Conservation (phyloP, 35 echinoderm and acorn worm species). For the Ptychodera flava region DNA sequence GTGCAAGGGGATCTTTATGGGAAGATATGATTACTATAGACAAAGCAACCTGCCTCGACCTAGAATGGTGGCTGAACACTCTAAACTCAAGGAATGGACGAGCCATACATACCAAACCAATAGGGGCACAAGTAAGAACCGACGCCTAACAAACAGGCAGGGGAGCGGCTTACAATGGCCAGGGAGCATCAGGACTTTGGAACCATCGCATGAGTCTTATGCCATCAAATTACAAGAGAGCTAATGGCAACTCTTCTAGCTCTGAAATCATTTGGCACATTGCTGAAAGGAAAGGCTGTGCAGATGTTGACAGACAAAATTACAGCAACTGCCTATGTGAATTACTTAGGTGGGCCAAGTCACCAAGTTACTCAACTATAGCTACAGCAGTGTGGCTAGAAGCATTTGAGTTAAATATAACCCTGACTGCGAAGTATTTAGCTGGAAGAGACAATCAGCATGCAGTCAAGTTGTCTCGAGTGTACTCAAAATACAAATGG, state of each 20-base stretch:
- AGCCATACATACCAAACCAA: not conserved
- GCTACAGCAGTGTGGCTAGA: not conserved
- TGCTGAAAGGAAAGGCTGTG: no score
- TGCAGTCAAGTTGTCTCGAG: not conserved
- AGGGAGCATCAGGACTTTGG: no score
- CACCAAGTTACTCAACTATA: no score
- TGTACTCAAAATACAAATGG: not conserved
- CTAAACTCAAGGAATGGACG: conserved; percentile 24
- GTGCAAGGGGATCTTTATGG: conserved; percentile 28
- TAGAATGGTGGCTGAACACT: conserved; percentile 35
- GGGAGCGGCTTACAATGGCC: no score
- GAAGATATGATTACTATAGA: conserved; percentile 15
- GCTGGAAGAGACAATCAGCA: not conserved
- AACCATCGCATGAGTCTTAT: no score
- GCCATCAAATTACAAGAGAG: no score
- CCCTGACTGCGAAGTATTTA: not conserved
- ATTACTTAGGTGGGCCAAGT: no score
- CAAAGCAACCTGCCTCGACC: not conserved
- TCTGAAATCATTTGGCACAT: no score
- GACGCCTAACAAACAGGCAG: conserved; percentile 21
- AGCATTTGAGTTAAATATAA: not conserved
- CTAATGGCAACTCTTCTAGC: no score
- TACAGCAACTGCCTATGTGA: no score
- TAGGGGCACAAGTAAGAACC: conserved; percentile 19
- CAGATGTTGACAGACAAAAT: no score